Base-by-base conservation (phyloP, 2,888 invertebrate genomes). In the Petrolisthes cinctipes region DNA sequence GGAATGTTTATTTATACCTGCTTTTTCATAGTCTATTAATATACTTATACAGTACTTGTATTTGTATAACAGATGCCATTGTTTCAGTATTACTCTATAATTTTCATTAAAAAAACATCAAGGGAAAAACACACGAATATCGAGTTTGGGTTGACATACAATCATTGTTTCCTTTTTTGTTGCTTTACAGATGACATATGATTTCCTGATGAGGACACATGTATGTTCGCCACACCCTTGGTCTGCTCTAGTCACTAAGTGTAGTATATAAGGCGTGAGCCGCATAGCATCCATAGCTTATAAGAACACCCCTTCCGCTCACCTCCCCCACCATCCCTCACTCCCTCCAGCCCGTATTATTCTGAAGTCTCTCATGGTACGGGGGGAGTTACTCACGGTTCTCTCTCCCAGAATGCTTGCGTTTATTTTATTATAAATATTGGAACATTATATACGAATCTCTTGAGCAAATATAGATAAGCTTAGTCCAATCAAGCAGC, bases 131-230 rank as follows among this genome's bases (percentile, higher is more conserved):
- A 79, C 79, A 53, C 11, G 0, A 53, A 17, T 4, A 54, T 11
- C 51, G 20, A 14, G 11, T 76, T 51, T 37, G 56, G 82, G 51
- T 23, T 82, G 68, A 85, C 85, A 66, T 14, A 37, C 79, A 80
- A 53, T 73, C 85, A 81, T 66, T 76, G 20, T 81, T 85, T 73
- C 68, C 73, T 11, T 54, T 76, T 87, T 87, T 83, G 86, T 86
- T 86, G 54, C 57, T 80, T 87, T 86, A 83, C 86, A 87, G 86
- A 83, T 87, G 51, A 80, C 83, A 82, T 83, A 71, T 87, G 83
- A 87, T 79, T 82, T 83, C 80, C 56, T 78, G 86, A 83, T 83
- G 83, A 87, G 79, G 75, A 78, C 79, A 66, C 86, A 80, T 87
- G 86, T 87, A 87, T 83, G 86, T 87, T 83, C 66, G 56, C 51